phyloP scores from a whole-genome alignment of 2,797 vertebrate species.

The Alcedo atthis region DNA sequence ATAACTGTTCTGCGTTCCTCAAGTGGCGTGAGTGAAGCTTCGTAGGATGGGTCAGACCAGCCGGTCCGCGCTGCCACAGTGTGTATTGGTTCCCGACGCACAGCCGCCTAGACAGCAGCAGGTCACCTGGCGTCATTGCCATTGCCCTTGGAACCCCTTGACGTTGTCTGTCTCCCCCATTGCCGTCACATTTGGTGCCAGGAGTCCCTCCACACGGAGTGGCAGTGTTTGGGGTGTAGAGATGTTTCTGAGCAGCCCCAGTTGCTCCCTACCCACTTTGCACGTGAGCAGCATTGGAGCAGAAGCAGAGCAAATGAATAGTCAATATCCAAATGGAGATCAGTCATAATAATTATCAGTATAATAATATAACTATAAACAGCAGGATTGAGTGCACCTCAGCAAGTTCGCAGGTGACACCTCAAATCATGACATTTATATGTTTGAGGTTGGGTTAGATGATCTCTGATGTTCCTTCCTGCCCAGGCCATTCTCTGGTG shows the following conservation, averaged over 20 bases:
- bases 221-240: background rate
- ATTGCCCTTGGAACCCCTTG: background rate
- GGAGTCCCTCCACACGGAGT: accelerated
- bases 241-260: background rate
- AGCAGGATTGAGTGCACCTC: background rate
- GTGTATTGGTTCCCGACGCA: accelerated
- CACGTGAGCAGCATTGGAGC: background rate
- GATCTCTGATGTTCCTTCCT: too few relatives aligned
- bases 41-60: too few relatives aligned
- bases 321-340: background rate
- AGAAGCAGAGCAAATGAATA: background rate
- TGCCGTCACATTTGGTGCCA: background rate
- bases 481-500: too few relatives aligned
- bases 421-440: background rate
- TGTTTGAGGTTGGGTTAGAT: too few relatives aligned
- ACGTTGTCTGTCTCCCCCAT: background rate
- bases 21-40: too few relatives aligned
- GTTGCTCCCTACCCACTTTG: background rate
- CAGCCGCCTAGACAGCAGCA: background rate
- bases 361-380: too few relatives aligned
- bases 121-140: background rate
- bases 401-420: background rate
- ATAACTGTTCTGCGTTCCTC: too few relatives aligned
- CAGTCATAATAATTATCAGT: too few relatives aligned
- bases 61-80: too few relatives aligned